phyloP scores from a whole-genome alignment of 2,888 invertebrate genomes.

The Tipula vernalis region DNA sequence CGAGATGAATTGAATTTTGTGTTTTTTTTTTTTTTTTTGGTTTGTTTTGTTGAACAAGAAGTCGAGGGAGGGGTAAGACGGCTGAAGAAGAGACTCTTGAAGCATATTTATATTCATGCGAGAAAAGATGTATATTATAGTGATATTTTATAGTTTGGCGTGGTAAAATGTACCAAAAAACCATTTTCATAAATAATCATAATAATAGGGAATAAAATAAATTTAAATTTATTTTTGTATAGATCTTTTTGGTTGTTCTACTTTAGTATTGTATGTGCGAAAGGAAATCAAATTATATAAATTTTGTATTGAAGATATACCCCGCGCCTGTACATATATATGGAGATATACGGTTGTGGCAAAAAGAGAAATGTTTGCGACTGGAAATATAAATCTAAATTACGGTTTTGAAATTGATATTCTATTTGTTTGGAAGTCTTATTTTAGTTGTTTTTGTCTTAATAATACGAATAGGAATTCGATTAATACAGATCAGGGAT shows the following conservation, averaged over 20 bases:
- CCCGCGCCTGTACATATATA: background rate
- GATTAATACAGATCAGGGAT: background rate
- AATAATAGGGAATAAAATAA: background rate
- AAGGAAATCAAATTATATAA: background rate
- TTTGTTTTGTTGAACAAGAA: background rate
- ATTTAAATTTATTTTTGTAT: background rate
- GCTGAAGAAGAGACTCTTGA: background rate
- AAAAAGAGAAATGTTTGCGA: background rate
- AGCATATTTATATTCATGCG: background rate
- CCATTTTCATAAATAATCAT: background rate
- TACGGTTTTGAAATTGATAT: background rate
- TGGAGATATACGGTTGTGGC: background rate
- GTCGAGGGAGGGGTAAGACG: background rate
- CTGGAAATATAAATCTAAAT: background rate
- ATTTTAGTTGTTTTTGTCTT: background rate
- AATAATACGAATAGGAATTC: background rate
- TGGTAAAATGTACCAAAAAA: background rate
- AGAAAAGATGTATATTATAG: background rate
- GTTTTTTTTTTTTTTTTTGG: background rate
- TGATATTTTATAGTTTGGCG: background rate
- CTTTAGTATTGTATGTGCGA: background rate
- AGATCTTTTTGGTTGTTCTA: background rate
- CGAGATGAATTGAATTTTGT: background rate
- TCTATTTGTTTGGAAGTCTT: background rate
- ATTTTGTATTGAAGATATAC: background rate